These are phyloP conservation scores for Diadophis punctatus DNA, from an alignment of 2,113 vertebrate genomes.

Conservation along the genomic window DNA sequence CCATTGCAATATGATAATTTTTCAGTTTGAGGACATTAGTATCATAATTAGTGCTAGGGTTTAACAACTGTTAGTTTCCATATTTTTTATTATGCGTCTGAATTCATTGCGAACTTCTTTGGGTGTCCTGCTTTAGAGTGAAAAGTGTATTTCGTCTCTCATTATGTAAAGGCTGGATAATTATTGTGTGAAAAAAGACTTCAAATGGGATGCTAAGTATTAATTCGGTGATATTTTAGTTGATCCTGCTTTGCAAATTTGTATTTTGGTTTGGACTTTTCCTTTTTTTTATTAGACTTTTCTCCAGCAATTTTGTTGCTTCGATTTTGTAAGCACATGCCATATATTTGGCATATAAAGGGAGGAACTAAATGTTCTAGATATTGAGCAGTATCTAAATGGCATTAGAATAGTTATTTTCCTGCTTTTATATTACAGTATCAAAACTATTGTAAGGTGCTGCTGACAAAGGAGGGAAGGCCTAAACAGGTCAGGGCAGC, in stretches of 20 bases:
- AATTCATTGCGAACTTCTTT: background rate
- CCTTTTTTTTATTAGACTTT: background rate
- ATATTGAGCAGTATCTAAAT: background rate
- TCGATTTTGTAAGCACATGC: background rate
- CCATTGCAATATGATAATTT: background rate
- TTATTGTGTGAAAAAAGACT: background rate
- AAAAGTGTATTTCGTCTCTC: background rate
- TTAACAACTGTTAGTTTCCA: background rate
- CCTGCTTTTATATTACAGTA: background rate
- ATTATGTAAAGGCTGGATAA: background rate
- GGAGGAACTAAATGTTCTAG: background rate
- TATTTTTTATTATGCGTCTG: background rate
- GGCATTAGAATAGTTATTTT: background rate
- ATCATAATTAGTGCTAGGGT: background rate
- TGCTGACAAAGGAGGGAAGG: background rate
- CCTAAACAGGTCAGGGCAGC: background rate
- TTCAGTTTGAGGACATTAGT: background rate
- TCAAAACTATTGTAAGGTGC: background rate
- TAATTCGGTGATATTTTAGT: background rate
- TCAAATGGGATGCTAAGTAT: background rate
- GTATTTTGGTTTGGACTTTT: background rate
- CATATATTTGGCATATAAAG: background rate
- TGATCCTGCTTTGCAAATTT: background rate
- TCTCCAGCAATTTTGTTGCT: too few species aligned
- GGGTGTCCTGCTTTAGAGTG: background rate